Evolutionary conservation across 2,113 vertebrate species (phyloP).

Genomic region (Prionailurus viverrinus): DNA sequence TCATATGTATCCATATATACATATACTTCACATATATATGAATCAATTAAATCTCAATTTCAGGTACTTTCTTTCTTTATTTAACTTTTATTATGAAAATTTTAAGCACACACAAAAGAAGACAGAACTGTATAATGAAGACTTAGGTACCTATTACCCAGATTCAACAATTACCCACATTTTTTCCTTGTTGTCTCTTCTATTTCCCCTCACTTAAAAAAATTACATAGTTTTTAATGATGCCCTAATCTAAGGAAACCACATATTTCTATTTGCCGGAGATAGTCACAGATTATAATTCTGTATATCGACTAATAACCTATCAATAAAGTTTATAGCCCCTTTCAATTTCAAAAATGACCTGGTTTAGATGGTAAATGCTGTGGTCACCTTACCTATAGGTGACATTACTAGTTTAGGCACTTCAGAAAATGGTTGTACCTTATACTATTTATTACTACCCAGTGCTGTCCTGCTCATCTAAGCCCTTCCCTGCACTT

Average conservation of each 20-base stretch:
- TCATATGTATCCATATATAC: no score
- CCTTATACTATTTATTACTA: not conserved
- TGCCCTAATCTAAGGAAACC: not conserved
- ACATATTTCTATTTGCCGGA: not conserved
- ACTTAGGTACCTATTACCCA: not conserved
- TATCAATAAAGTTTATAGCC: not conserved
- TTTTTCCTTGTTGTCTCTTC: not conserved
- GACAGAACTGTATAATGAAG: not conserved
- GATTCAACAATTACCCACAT: not conserved
- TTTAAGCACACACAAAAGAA: not conserved
- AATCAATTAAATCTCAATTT: constrained; percentile 18
- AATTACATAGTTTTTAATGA: not conserved
- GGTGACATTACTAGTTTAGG: not conserved
- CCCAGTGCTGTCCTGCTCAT: not conserved
- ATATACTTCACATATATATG: not conserved
- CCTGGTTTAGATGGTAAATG: not conserved
- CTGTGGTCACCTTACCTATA: not conserved
- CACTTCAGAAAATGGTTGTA: not conserved
- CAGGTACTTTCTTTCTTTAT: not conserved
- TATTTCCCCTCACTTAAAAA: not conserved
- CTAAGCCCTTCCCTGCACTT: not conserved
- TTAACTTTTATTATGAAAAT: constrained; percentile 14
- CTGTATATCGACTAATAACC: not conserved
- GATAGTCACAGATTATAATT: not conserved
- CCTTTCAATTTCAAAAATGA: not conserved